Evolutionary conservation across 2,113 vertebrate species (phyloP), one percentile per base, ranked within the genome.

Genomic region (Nannospalax galili): DNA sequence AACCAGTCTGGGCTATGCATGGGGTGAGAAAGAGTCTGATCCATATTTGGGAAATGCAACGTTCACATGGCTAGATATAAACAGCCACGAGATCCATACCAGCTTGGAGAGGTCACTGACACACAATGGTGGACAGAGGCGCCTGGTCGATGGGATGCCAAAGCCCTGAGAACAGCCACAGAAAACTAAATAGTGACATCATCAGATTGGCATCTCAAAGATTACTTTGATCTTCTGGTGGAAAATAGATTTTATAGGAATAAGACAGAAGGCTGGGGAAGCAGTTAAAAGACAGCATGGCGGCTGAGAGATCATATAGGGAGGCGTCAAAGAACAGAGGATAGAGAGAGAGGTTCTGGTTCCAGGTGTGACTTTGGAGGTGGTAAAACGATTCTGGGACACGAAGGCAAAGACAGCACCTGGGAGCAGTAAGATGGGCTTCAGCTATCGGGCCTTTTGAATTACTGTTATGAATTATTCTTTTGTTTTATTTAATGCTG

Each of bases 231-330:
- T 86, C 73, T 90, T 35, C 48, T 67, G 32, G 10, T 48, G 60
- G 40, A 84, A 89, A 97, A 62, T 7, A 86, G 58, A 81, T 89
- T 26, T 85, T 58, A 72, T 90, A 40, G 45, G 58, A 84, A 62
- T 10, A 60, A 91, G 72, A 69, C 22, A 75, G 24, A 80, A 94
- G 3, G 56, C 12, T 37, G 88, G 62, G 72, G 32, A 72, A 60
- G 30, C 22, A 56, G 58, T 40, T 77, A 88, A 12, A 30, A 58
- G 65, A 4, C n/a, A n/a, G n/a, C n/a, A n/a, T n/a, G n/a, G n/a
- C n/a, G n/a, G n/a, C n/a, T n/a, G n/a, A n/a, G n/a, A n/a, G n/a
- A n/a, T n/a, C n/a, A n/a, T n/a, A n/a, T n/a, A n/a, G n/a, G n/a
- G n/a, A n/a, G n/a, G n/a, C n/a, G 42, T 52, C 6, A 52, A 11